Evolutionary conservation across 2,113 vertebrate species (phyloP), one percentile per base, ranked within the genome.

Genomic region (Hippolais icterina): DNA sequence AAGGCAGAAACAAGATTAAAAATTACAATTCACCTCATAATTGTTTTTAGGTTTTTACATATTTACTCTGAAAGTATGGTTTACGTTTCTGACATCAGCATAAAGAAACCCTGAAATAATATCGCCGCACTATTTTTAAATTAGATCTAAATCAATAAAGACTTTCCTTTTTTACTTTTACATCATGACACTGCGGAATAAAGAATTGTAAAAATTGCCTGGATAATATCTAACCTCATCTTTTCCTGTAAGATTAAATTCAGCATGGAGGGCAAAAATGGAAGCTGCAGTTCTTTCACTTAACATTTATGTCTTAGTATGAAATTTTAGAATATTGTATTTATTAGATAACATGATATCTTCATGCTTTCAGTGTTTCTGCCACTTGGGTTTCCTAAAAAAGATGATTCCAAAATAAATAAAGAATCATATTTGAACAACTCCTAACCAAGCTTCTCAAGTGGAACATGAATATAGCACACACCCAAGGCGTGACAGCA

Each of bases 171-270:
- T 44, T 79, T 52, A 56, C 54, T 35, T 84, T 44, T 65, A 33
- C 31, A 54, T 79, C 56, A 74, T 68, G 44, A 91, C 41, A 91
- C 31, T 42, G 47, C 49, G 68, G 49, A 97, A 79, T 59, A 53
- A 1, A 5, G 76, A 90, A 76, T 65, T 44, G 29, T 18, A 80
- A 54, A 35, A 39, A 79, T 35, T 83, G 41, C 57, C 80, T 95
- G n/a, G 59, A 83, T 96, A 82, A 63, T 80, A 96, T 33, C 60
- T 57, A 96, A 60, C 37, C n/a, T 96, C 65, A 82, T 91, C 14
- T 77, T 92, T 94, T 68, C 29, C 60, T 78, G 31, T 61, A 74
- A 90, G 89, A 86, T 46, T 68, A 87, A 90, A 77, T 68, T 88
- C 50, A 92, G 33, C 31, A 83, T 37, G 68, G 71, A 86, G 52